A percentile compares a stretch with the other conserved stretches of the same genome.
phyloP scores from a whole-genome alignment of 1,140 invertebrate species.

The Ceratina japonica region DNA sequence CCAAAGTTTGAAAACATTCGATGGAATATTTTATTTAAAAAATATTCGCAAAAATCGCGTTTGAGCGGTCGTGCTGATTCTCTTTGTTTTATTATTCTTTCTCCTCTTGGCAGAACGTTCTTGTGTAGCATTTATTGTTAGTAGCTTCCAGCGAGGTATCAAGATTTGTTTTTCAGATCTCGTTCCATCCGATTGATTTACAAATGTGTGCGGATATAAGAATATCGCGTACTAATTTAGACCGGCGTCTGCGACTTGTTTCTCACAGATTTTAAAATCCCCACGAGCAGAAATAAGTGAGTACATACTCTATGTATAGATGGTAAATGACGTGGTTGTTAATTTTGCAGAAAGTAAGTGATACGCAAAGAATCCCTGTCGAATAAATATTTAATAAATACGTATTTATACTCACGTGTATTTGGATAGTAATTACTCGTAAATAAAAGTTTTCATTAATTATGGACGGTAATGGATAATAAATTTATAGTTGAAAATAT shows the following conservation, averaged over 20 bases:
- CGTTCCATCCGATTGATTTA: slow-evolving; percentile 2
- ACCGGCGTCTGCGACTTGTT: background rate
- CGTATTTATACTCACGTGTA: no score
- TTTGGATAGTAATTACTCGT: no score
- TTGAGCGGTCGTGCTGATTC: no score
- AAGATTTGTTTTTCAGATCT: slow-evolving; percentile 5
- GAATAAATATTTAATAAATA: no score
- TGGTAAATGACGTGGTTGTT: background rate
- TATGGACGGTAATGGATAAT: no score
- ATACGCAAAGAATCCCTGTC: no score
- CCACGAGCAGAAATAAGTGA: background rate
- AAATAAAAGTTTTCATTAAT: no score
- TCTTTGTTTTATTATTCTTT: no score
- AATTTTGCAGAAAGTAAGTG: background rate
- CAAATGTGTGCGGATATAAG: background rate
- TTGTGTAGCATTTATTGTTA: background rate
- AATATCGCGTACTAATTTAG: slow-evolving; percentile 25
- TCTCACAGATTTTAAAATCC: background rate
- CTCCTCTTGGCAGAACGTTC: background rate
- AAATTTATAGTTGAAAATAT: background rate
- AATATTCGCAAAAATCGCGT: no score
- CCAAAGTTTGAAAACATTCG: no score
- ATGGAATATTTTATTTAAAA: no score
- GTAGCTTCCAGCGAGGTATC: background rate
- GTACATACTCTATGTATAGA: background rate